Conservation (phyloP, 2,797 vertebrate genomes). For the Setipinna tenuifilis region DNA sequence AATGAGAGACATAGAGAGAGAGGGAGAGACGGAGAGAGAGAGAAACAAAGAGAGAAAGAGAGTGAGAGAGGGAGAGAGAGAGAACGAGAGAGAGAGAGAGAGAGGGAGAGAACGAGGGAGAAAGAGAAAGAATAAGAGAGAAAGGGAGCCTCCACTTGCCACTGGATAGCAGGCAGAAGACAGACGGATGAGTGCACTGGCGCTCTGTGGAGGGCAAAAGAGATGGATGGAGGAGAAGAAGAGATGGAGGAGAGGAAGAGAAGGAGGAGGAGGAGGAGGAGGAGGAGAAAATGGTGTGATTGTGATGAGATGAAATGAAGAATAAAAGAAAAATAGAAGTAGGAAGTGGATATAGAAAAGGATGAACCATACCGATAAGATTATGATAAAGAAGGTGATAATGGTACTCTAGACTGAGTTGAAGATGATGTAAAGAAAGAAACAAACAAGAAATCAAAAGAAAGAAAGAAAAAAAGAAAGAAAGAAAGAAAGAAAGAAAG, state of each 20-base stretch:
- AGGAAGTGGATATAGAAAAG: neutral
- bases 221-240: constrained; percentile 29
- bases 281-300: neutral
- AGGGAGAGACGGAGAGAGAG: too few species aligned
- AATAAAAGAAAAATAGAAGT: neutral
- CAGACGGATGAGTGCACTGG: neutral
- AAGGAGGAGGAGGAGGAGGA: neutral
- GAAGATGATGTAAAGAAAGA: neutral
- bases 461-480: neutral
- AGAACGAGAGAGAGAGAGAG: too few species aligned
- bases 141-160: neutral
- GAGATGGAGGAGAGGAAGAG: constrained; percentile 18
- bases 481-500: neutral
- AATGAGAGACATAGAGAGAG: too few species aligned
- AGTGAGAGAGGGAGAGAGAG: too few species aligned
- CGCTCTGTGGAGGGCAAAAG: neutral
- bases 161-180: neutral
- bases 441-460: constrained; percentile 21
- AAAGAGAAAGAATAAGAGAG: neutral
- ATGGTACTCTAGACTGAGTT: neutral
- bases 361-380: neutral
- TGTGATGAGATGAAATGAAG: neutral
- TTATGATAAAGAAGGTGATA: neutral
- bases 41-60: too few species aligned
- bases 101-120: too few species aligned